These are phyloP conservation scores for Scaptodrosophila latifasciaeformis DNA, from an alignment of 2,888 invertebrate genomes.

Conservation along the genomic window DNA sequence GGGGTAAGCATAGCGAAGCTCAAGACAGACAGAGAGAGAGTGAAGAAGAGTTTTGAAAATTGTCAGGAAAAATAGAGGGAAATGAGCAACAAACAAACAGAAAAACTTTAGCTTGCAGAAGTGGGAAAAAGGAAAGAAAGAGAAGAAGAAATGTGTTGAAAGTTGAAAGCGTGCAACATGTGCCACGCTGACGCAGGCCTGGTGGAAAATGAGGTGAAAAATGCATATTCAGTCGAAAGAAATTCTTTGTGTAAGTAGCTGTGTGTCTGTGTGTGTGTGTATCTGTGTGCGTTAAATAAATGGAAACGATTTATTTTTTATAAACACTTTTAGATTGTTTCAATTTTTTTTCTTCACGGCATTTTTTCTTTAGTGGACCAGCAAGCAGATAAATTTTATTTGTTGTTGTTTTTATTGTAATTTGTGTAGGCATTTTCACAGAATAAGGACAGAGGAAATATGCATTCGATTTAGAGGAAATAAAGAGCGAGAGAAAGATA, in stretches of 20 bases:
- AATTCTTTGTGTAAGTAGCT: neutral
- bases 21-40: conserved; percentile 1
- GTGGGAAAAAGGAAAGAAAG: neutral
- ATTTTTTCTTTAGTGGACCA: no score
- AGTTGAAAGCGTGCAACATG: neutral
- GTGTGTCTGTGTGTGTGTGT: conserved; percentile 12
- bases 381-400: no score
- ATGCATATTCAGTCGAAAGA: conserved; percentile 24
- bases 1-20: conserved; percentile 29
- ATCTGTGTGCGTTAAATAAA: conserved; percentile 17
- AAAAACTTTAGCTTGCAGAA: neutral
- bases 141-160: no score
- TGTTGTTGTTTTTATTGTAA: no score
- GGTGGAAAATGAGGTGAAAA: conserved; percentile 25
- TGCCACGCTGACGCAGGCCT: neutral
- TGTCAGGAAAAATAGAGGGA: neutral
- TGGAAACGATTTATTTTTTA: no score
- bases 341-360: no score
- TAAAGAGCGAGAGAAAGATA: no score
- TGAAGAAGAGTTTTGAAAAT: neutral
- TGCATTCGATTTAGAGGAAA: no score
- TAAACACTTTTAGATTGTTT: no score
- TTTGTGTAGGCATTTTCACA: no score
- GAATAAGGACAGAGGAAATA: conserved; percentile 18
- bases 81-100: conserved; percentile 1